A percentile compares a stretch with the other conserved stretches of the same genome.
Conservation (phyloP, 53 echinoderm and acorn worm genomes). For the Stichopus horrens region DNA sequence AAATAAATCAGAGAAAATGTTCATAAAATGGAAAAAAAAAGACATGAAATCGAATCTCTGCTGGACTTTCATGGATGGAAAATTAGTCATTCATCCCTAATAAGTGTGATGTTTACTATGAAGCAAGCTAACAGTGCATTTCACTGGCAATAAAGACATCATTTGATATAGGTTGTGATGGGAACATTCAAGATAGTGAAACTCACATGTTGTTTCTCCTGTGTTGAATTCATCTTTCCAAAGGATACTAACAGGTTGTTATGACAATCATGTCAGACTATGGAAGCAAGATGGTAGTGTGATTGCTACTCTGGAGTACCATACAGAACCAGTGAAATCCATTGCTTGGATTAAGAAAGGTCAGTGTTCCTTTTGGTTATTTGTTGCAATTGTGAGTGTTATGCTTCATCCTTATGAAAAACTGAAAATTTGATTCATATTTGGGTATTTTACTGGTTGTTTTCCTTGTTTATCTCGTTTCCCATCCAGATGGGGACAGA, state of each 20-base stretch:
- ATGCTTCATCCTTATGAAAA: not conserved
- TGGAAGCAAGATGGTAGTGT: slow-evolving; percentile 79
- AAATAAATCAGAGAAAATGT: no score
- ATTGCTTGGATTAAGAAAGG: slow-evolving; percentile 88
- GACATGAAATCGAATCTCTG: no score
- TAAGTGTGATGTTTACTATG: no score
- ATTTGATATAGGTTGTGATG: no score
- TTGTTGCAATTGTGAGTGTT: no score
- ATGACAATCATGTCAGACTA: slow-evolving; percentile 85
- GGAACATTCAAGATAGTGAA: no score
- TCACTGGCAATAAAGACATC: no score
- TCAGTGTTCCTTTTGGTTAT: slow-evolving; percentile 1
- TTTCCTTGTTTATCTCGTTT: not conserved
- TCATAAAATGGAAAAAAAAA: no score
- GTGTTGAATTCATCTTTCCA: not conserved
- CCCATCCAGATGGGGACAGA: slow-evolving; percentile 57
- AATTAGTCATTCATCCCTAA: no score
- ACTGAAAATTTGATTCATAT: not conserved
- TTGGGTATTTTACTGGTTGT: not conserved
- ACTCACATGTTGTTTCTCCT: no score
- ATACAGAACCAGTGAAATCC: slow-evolving; percentile 88
- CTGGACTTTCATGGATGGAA: no score
- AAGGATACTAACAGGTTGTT: slow-evolving; percentile 88
- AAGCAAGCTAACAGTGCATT: no score
- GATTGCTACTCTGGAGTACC: slow-evolving; percentile 70